These are phyloP conservation scores for Halichondria panicea DNA, from an alignment of 37 sponge, comb jelly and placozoan genomes.

Conservation along the genomic window DNA sequence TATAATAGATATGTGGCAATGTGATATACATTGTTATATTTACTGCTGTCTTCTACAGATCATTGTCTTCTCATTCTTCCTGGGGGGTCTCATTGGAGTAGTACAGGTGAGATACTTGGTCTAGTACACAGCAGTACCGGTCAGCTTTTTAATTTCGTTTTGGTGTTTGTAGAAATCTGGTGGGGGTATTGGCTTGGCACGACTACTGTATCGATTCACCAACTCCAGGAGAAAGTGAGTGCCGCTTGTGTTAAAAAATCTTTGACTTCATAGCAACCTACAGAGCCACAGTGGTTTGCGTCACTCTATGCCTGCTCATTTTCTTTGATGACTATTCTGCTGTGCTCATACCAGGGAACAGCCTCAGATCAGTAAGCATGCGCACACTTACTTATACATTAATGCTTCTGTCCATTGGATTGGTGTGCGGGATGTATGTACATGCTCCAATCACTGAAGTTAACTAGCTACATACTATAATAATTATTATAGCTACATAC, in stretches of 20 bases:
- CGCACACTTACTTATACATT: too few relatives aligned
- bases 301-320: constrained; percentile 5
- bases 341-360: constrained; percentile 38
- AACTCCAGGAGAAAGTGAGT: constrained; percentile 19
- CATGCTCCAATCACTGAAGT: too few relatives aligned
- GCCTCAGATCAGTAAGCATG: constrained; percentile 30
- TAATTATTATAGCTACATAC: too few relatives aligned
- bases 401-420: too few relatives aligned
- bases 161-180: constrained; percentile 18
- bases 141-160: not conserved
- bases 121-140: not conserved
- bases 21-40: too few relatives aligned
- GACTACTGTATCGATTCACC: constrained; percentile 9
- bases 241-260: not conserved
- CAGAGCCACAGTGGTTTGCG: constrained; percentile 3
- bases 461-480: too few relatives aligned
- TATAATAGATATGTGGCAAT: not conserved
- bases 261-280: too few relatives aligned
- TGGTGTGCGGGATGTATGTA: too few relatives aligned
- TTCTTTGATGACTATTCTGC: constrained; percentile 60
- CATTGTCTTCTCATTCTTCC: constrained; percentile 35
- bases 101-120: constrained; percentile 37
- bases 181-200: constrained; percentile 33
- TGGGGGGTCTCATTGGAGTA: constrained; percentile 56
- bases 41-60: constrained; percentile 27